Conservation (phyloP, 2,113 vertebrate genomes). For the Electrona antarctica region DNA sequence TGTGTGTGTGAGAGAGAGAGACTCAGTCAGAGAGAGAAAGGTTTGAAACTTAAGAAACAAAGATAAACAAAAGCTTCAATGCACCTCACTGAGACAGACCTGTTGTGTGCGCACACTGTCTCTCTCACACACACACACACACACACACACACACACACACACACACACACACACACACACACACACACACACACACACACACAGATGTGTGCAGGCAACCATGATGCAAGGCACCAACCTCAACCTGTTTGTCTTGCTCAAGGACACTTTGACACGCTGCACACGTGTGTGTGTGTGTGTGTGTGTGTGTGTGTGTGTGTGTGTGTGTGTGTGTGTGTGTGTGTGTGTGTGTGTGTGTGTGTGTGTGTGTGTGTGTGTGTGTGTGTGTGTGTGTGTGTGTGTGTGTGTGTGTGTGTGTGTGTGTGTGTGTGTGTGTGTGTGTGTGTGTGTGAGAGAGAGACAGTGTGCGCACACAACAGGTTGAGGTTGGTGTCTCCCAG, state of each 20-base stretch:
- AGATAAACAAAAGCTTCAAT: background rate
- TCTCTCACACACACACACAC: too few relatives aligned
- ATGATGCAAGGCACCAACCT: too few relatives aligned
- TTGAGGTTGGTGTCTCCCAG: too few relatives aligned
- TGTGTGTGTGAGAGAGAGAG: conserved; percentile 4
- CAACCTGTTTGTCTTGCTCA: too few relatives aligned
- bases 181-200: too few relatives aligned
- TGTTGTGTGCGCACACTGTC: too few relatives aligned
- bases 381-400: background rate
- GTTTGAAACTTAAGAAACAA: background rate
- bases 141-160: too few relatives aligned
- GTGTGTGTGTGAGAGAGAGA: too few relatives aligned
- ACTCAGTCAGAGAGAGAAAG: background rate
- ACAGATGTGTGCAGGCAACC: too few relatives aligned
- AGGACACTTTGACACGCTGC: too few relatives aligned
- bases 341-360: background rate
- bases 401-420: background rate
- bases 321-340: background rate
- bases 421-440: background rate
- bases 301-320: background rate
- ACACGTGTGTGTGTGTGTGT: conserved; percentile 1
- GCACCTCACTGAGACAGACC: background rate
- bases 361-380: background rate
- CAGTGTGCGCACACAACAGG: too few relatives aligned
- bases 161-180: too few relatives aligned